Base-by-base conservation (phyloP, 2,113 vertebrate genomes). In the Channa maculata region DNA sequence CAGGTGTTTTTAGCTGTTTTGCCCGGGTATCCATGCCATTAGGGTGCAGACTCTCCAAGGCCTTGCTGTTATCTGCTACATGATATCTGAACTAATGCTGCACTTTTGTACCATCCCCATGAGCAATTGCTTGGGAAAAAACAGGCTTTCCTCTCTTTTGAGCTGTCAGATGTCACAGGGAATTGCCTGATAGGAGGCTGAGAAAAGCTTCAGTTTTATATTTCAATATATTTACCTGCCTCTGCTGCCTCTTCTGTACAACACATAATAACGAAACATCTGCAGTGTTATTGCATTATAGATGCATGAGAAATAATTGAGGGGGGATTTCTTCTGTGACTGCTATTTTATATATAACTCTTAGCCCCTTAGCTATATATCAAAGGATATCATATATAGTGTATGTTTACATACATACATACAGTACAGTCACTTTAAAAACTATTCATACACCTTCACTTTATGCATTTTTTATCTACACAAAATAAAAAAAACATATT, bases 31-130 rank as follows among this genome's bases (percentile, higher is more conserved):
- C 54, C 36, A 11, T 51, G 61, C 67, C 68, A 84, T 88, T 80
- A 77, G 48, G 70, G 52, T 36, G 34, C 51, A 5, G 49, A 0
- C 70, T 76, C 73, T 77, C 81, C 11, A 6, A 4, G 41, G 78
- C 77, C 69, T 70, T 69, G 50, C 59, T 59, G n/a, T 33, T 71
- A 66, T 87, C 75, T 78, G 83, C 71, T 4, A 59, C 60, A 48
- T 79, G 75, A 70, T 71, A 66, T 71, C 68, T 9, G 71, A 14
- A 63, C 78, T 82, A 84, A 84, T 79, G 78, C 70, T 58, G 54
- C 75, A 73, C 69, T 82, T 72, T 72, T 70, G 70, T 52, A 37
- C 45, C 43, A n/a, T 74, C 43, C 69, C 79, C 49, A 14, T 33
- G 33, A 81, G 72, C 62, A 37, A 39, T 46, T 65, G 62, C 52